These are phyloP conservation scores for Mactromeris polynyma DNA, from an alignment of 2,888 invertebrate species.

Conservation along the genomic window DNA sequence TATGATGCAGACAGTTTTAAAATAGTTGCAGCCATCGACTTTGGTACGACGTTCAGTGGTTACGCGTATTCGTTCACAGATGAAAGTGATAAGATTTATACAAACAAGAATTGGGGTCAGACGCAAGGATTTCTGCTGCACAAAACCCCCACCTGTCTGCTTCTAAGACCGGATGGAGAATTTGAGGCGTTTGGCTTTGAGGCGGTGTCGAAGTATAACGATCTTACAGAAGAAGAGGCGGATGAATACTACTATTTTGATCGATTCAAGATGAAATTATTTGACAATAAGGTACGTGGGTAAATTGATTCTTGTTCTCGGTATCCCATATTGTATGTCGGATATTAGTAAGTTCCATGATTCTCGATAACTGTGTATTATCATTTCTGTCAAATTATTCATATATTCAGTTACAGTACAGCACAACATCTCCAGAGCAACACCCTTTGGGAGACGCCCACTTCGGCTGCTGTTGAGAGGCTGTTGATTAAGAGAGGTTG, in stretches of 20 bases:
- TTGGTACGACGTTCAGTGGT: slow-evolving; percentile 84
- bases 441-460: too few relatives aligned
- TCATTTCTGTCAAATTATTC: too few relatives aligned
- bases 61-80: slow-evolving; percentile 83
- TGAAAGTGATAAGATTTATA: slow-evolving; percentile 80
- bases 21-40: slow-evolving; percentile 83
- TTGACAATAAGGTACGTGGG: slow-evolving; percentile 80
- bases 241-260: slow-evolving; percentile 81
- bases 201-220: slow-evolving; percentile 82
- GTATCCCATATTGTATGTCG: too few relatives aligned
- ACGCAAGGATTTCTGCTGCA: slow-evolving; percentile 83
- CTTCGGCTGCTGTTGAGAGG: too few relatives aligned
- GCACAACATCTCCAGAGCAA: too few relatives aligned
- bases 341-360: too few relatives aligned
- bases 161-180: slow-evolving; percentile 81
- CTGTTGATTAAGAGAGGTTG: too few relatives aligned
- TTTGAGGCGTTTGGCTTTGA: slow-evolving; percentile 84
- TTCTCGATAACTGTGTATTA: too few relatives aligned
- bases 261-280: slow-evolving; percentile 84
- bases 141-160: slow-evolving; percentile 83
- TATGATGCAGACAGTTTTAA: slow-evolving; percentile 75
- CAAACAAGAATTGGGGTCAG: slow-evolving; percentile 85
- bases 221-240: slow-evolving; percentile 82
- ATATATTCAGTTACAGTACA: too few relatives aligned
- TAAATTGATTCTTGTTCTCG: too few relatives aligned